Evolutionary conservation across 2,797 vertebrate genomes (phyloP), one percentile per base, ranked within the genome.

Genomic region (Telmatherina bonti): DNA sequence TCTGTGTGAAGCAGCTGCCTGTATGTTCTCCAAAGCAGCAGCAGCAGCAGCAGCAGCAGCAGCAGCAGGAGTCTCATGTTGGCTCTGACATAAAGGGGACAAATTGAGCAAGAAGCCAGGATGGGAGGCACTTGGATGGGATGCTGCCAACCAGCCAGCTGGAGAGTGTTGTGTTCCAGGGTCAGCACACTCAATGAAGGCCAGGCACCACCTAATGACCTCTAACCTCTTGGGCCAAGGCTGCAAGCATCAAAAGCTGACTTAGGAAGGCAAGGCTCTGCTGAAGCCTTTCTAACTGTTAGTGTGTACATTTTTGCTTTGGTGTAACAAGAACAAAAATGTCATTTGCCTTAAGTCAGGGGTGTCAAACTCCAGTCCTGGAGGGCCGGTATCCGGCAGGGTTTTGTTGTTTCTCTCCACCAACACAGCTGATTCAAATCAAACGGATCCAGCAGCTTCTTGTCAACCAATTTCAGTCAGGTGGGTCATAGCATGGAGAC

Each of bases 101-200:
- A 54, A 68, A 55, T 56, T 76, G 56, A 68, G 76, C 31, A 68
- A 30, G 60, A 64, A 53, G 54, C 55, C 59, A 38, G 70, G 30
- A 60, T 47, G 60, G 64, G 54, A 51, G 57, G 35, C 52, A 71
- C 49, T 65, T 68, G 65, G 54, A 57, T 36, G n/a, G 11, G 27
- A 36, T 4, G 5, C 31, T 26, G 64, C 57, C 15, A 22, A 27
- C 43, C 26, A 49, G 52, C 62, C 71, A 47, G 64, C 57, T 61
- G 65, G 38, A 60, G 51, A 43, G 18, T 33, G 60, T 45, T 22
- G 18, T 31, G 41, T 31, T 66, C 41, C 11, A 62, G 24, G 62
- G 62, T 62, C 51, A 56, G 29, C 56, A 66, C 27, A 49, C 22
- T 57, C 29, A 41, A 35, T 56, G 51, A 56, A 43, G 41, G 1